These are phyloP conservation scores for Bombycilla garrulus DNA, from an alignment of 2,113 vertebrate genomes.

Conservation along the genomic window DNA sequence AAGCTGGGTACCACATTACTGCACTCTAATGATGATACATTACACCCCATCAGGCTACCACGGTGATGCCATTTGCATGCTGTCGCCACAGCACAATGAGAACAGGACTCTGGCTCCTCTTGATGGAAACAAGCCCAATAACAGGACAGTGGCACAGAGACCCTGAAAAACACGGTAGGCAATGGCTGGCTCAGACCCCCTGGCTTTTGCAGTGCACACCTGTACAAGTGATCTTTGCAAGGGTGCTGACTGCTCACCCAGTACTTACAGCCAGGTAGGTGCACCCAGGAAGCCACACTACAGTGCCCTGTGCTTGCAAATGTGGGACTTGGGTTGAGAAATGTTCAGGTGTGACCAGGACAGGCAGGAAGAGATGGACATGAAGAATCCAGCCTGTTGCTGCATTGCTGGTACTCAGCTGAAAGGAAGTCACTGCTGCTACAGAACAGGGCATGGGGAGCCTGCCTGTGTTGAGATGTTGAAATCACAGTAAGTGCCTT, in stretches of 20 bases:
- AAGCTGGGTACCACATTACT: neutral
- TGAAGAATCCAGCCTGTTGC: neutral
- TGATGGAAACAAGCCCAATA: neutral
- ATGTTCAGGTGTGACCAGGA: neutral
- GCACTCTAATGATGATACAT: conserved; percentile 1
- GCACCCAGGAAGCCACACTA: neutral
- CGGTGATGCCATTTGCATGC: neutral
- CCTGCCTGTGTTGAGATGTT: neutral
- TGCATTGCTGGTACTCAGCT: neutral
- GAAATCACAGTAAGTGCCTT: neutral
- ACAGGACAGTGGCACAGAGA: neutral
- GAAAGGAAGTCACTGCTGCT: neutral
- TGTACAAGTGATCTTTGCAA: neutral
- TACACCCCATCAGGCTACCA: neutral
- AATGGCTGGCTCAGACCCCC: neutral
- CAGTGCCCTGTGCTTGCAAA: neutral
- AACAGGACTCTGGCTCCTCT: neutral
- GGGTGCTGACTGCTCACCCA: neutral
- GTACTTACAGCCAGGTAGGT: neutral
- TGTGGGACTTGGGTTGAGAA: neutral
- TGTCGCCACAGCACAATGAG: neutral
- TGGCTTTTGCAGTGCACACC: neutral
- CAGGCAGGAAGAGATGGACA: neutral
- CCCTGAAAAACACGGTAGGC: neutral
- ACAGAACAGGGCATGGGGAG: neutral